phyloP scores from a whole-genome alignment of 2,888 invertebrate genomes.

The Gymnoscelis rufifasciata region DNA sequence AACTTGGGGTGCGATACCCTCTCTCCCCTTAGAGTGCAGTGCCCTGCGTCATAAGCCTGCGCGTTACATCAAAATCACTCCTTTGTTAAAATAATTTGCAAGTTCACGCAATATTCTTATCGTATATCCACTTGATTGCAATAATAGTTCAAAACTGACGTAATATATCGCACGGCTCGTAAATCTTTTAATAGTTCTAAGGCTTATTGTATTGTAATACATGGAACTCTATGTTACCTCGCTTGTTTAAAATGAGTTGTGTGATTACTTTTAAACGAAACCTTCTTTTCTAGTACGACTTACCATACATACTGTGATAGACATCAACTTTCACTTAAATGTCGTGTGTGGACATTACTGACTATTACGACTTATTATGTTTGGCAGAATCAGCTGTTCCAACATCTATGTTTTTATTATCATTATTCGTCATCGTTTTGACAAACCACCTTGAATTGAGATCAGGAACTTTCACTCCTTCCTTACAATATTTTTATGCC shows the following conservation, averaged over 20 bases:
- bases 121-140: constrained; percentile 7
- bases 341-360: constrained; percentile 19
- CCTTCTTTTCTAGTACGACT: too few relatives aligned
- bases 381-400: constrained; percentile 15
- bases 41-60: constrained; percentile 47
- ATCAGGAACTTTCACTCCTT: constrained; percentile 29
- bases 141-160: constrained; percentile 30
- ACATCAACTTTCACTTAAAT: constrained; percentile 26
- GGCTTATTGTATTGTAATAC: not conserved
- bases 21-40: constrained; percentile 35
- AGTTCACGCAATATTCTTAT: constrained; percentile 32
- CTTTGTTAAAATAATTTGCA: constrained; percentile 20
- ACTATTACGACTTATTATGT: constrained; percentile 16
- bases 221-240: too few relatives aligned
- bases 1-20: constrained; percentile 77
- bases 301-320: constrained; percentile 11
- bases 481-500: constrained; percentile 14
- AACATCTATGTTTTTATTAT: constrained; percentile 16
- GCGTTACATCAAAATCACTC: constrained; percentile 30
- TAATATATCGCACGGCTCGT: constrained; percentile 32
- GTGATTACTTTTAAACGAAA: too few relatives aligned
- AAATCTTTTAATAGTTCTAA: constrained; percentile 19
- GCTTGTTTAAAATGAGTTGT: too few relatives aligned
- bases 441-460: constrained; percentile 30
- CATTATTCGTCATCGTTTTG: constrained; percentile 24